Base-by-base conservation (phyloP, 2,797 vertebrate species). In the Helarctos malayanus region DNA sequence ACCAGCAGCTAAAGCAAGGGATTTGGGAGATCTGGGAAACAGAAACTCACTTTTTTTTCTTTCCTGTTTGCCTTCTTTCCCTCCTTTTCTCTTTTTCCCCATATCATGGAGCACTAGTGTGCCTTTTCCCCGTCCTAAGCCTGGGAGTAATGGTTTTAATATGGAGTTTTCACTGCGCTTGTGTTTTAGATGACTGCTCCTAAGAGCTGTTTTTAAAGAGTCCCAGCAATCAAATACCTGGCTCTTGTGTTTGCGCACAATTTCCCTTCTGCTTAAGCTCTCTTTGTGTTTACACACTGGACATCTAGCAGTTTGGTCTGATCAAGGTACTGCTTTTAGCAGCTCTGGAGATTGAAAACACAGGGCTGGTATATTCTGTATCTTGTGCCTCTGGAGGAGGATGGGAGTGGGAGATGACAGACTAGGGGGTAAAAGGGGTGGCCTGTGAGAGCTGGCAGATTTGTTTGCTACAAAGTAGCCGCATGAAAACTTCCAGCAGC, bases 191-290 rank as follows among this genome's bases (percentile, higher is more conserved):
- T 96, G 96, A 95, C 94, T 95, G 95, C 76, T 45, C 73, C 89
- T 12, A 12, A 71, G 85, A 96, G 95, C 71, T 92, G 96, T 94
- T 97, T 95, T 97, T 91, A 68, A 88, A 93, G 68, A 97, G 93
- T 45, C 85, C 47, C 73, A 52, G 35, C 85, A 89, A 95, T 96
- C 88, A 97, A 96, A 97, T 87, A 82, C 49, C 79, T 16, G 11
- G 54, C 35, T 68, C 47, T n/a, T 27, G 14, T 96, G 92, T 95
- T 97, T 97, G 93, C 95, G 71, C 91, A 93, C 68, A 54, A 49
- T 63, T 81, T 38, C 21, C 78, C 49, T 73, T 68, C 84, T 54
- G 21, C 82, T 96, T 69, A 87, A 76, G 63, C 54, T 59, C 38
- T 71, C 45, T 49, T 7, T 73, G n/a, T 97, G 96, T 96, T 85